Percentiles rank a stretch among this genome's conserved stretches.
Evolutionary conservation across 2,797 vertebrate species (phyloP).

Genomic region (Dallia pectoralis): DNA sequence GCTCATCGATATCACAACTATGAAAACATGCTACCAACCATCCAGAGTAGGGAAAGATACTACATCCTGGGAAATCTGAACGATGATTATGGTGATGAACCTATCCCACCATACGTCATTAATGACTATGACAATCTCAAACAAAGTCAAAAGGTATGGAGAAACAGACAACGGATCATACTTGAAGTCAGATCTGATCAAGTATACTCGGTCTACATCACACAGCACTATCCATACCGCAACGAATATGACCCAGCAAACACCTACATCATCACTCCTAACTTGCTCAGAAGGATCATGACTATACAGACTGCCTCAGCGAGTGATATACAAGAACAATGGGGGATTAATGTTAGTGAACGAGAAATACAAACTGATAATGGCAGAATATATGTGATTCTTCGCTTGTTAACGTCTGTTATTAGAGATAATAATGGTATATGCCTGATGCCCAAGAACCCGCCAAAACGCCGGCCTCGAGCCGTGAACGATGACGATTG

Average conservation of each 20-base stretch:
- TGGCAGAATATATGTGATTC: no score
- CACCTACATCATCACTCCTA: neutral
- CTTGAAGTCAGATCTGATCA: neutral
- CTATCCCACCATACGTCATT: neutral
- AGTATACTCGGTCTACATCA: neutral
- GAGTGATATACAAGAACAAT: neutral
- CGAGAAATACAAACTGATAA: no score
- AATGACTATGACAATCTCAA: neutral
- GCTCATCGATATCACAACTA: neutral
- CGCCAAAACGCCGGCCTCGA: no score
- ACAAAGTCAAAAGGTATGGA: neutral
- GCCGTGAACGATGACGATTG: no score
- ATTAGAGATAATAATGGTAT: no score
- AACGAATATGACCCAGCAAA: neutral
- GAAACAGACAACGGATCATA: neutral
- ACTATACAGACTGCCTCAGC: neutral
- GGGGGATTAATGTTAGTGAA: no score
- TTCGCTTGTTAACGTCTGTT: no score
- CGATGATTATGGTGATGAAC: neutral
- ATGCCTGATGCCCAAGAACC: no score
- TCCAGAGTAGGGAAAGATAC: neutral
- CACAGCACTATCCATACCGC: neutral
- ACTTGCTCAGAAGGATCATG: neutral
- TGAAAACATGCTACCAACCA: neutral
- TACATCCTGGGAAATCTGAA: conserved; percentile 4